phyloP scores from a whole-genome alignment of 2,888 invertebrate genomes.

The Watsonalla cultraria region DNA sequence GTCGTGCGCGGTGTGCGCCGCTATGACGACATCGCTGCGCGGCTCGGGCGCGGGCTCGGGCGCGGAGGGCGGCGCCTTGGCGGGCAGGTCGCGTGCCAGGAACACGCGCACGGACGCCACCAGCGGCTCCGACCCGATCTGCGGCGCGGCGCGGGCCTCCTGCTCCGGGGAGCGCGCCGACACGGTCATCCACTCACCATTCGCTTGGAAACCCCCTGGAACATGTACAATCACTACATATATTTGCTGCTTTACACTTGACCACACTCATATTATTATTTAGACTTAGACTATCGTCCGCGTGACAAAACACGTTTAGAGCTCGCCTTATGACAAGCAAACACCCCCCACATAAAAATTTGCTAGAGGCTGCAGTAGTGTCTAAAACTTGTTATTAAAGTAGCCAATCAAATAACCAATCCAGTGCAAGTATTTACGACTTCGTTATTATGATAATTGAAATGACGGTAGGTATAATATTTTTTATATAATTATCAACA shows the following conservation, averaged over 20 bases:
- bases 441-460: too few relatives aligned
- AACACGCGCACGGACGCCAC: conserved; percentile 71
- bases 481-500: too few relatives aligned
- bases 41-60: conserved; percentile 29
- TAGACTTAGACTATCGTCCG: too few relatives aligned
- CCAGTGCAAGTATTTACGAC: too few relatives aligned
- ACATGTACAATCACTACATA: conserved; percentile 24
- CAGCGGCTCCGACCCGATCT: conserved; percentile 67
- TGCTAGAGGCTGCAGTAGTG: too few relatives aligned
- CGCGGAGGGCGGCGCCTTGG: conserved; percentile 52
- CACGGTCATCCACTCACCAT: conserved; percentile 78
- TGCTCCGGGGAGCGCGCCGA: conserved; percentile 63
- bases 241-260: background rate
- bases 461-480: too few relatives aligned
- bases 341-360: too few relatives aligned
- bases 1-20: conserved; percentile 55
- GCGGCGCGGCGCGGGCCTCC: conserved; percentile 61
- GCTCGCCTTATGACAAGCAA: too few relatives aligned
- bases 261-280: background rate
- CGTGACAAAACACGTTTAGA: too few relatives aligned
- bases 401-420: too few relatives aligned
- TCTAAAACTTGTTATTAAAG: too few relatives aligned
- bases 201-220: conserved; percentile 68
- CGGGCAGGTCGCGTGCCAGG: conserved; percentile 62
- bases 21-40: conserved; percentile 65